Evolutionary conservation across 2,797 vertebrate species (phyloP), one percentile per base, ranked within the genome.

Genomic region (Galago senegalensis): DNA sequence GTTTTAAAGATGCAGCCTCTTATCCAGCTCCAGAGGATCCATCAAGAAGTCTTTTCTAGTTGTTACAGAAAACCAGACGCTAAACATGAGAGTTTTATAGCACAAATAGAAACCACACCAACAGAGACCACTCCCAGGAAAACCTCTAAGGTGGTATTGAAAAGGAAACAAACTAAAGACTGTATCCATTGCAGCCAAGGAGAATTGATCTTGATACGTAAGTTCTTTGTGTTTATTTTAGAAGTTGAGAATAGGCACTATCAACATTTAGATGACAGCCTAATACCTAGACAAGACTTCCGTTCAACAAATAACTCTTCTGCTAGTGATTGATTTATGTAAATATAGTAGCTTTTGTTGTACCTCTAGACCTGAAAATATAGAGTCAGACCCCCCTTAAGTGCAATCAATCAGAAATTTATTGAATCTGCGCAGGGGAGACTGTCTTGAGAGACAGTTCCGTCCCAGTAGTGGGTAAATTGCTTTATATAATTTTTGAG

Each of bases 11-110:
- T 98, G 97, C 98, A 98, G 37, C 99, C 99, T 2, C 93, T 97
- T 31, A 96, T 98, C 3, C 97, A 98, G 91, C 98, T 98, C 0
- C 98, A 98, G 97, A 98, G 98, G 96, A 96, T 99, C 96, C 98
- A 99, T 93, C 98, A 98, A 89, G 99, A 99, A 60, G 98, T 99
- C 60, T 98, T 99, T 12, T 98, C 98, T 29, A 40, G 17, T 69
- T 92, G 37, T 65, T 60, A 37, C 7, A 53, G 1, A 0, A 96
- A 98, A 86, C 69, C 98, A 13, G 97, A 98, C 67, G 58, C 91
- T 37, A 73, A 93, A 1, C 43, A 91, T 27, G 95, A 98, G 89
- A 97, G 25, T 21, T 13, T 92, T 10, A 0, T 96, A 1, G 63
- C 84, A 58, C 58, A 97, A 75, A 12, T 96, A 91, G 96, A 98